phyloP scores from a whole-genome alignment of 2,888 invertebrate species.

The Lasioglossum marginatum region DNA sequence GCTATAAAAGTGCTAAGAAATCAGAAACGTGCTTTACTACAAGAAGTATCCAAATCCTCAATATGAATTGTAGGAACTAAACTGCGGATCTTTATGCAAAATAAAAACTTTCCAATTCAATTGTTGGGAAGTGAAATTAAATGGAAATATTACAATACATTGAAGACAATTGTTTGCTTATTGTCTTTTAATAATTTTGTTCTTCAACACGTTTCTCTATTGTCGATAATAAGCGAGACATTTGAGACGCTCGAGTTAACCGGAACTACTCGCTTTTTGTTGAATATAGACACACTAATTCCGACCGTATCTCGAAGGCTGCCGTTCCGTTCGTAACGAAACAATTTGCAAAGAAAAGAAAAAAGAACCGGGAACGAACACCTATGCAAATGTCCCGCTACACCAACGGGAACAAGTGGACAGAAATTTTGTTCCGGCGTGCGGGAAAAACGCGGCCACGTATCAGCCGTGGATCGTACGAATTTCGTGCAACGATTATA shows the following conservation, averaged over 20 bases:
- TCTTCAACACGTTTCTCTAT: no score
- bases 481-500: slow-evolving; percentile 53
- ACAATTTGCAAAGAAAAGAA: slow-evolving; percentile 14
- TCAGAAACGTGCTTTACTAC: no score
- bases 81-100: no score
- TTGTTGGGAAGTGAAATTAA: no score
- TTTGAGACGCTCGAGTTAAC: neutral
- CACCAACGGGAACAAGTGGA: slow-evolving; percentile 10
- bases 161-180: no score
- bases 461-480: slow-evolving; percentile 36
- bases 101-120: no score
- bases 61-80: no score
- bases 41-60: no score
- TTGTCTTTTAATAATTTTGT: no score
- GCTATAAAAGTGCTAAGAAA: no score
- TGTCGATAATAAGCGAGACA: no score
- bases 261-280: neutral
- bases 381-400: slow-evolving; percentile 36
- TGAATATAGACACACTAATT: neutral
- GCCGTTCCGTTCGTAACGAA: neutral
- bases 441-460: slow-evolving; percentile 16
- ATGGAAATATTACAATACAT: no score
- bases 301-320: neutral
- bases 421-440: slow-evolving; percentile 31
- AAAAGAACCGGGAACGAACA: slow-evolving; percentile 6